Conservation (phyloP, 2,113 vertebrate genomes). For the Glareola pratincola region DNA sequence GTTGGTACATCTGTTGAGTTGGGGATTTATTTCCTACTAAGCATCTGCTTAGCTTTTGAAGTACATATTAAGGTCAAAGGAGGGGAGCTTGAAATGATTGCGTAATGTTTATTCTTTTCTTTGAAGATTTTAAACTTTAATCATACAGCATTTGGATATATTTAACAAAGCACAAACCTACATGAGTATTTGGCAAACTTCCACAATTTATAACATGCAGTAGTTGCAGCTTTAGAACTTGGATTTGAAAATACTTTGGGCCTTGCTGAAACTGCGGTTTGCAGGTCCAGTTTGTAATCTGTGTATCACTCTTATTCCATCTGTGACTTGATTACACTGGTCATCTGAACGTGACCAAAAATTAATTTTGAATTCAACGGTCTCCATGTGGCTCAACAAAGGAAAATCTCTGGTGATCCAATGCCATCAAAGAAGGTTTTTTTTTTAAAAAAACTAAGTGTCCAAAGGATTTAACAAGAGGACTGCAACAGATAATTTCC, state of each 20-base stretch:
- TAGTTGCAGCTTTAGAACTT: not conserved
- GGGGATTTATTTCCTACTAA: slow-evolving; percentile 69
- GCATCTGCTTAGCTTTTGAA: slow-evolving; percentile 72
- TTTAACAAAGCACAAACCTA: slow-evolving; percentile 41
- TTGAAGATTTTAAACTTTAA: slow-evolving; percentile 64
- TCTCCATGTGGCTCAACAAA: not conserved
- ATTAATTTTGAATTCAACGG: not conserved
- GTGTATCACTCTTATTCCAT: not conserved
- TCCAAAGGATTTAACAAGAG: not conserved
- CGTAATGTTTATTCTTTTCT: slow-evolving; percentile 65
- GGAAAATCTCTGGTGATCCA: not conserved
- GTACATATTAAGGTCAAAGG: slow-evolving; percentile 61
- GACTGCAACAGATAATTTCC: not conserved
- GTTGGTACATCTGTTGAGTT: slow-evolving; percentile 64
- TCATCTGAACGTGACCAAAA: not conserved
- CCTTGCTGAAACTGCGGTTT: not conserved
- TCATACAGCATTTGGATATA: slow-evolving; percentile 39
- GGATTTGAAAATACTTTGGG: not conserved
- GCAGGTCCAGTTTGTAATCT: not conserved
- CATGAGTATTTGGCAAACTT: slow-evolving; percentile 9
- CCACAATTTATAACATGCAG: not conserved
- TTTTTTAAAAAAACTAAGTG: not conserved
- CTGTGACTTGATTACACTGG: not conserved
- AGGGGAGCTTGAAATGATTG: slow-evolving; percentile 68
- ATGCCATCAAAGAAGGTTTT: not conserved